Percentiles rank a stretch among this genome's conserved stretches.
These are phyloP conservation scores for Plebejus melissa DNA, from an alignment of 2,888 invertebrate genomes.

Conservation along the genomic window DNA sequence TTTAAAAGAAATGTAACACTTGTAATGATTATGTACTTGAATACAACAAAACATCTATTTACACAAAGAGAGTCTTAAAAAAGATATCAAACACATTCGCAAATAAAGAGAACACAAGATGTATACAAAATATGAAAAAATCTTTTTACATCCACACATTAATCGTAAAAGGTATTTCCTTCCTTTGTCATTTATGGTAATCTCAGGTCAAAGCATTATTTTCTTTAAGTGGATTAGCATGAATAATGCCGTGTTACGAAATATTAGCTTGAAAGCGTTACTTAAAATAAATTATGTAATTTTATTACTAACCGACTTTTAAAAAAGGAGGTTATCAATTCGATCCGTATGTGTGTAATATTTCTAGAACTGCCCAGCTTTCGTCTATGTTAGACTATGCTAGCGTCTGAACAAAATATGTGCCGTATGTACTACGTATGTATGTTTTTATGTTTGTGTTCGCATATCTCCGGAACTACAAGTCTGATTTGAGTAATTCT, in stretches of 20 bases:
- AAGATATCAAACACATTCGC: neutral
- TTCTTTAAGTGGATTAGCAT: slow-evolving; percentile 27
- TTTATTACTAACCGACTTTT: neutral
- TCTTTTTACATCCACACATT: slow-evolving; percentile 16
- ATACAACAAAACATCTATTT: neutral
- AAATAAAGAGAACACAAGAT: slow-evolving; percentile 7
- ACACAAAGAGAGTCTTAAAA: neutral
- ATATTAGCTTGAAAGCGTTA: neutral
- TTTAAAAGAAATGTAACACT: no score
- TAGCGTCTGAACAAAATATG: no score
- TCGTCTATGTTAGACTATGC: no score
- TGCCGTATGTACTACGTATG: no score
- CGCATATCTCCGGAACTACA: no score
- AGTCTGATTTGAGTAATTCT: no score
- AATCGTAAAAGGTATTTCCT: slow-evolving; percentile 22
- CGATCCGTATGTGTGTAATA: no score
- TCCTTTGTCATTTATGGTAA: slow-evolving; percentile 26
- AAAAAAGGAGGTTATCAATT: no score
- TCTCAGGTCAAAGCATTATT: slow-evolving; percentile 25
- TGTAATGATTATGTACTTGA: neutral
- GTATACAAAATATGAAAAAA: slow-evolving; percentile 15
- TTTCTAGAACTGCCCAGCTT: no score
- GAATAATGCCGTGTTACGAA: neutral
- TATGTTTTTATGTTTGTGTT: no score
- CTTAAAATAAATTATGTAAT: neutral